These are phyloP conservation scores for Sclerodermus sp. DNA, from an alignment of 2,888 invertebrate genomes.

Conservation along the genomic window DNA sequence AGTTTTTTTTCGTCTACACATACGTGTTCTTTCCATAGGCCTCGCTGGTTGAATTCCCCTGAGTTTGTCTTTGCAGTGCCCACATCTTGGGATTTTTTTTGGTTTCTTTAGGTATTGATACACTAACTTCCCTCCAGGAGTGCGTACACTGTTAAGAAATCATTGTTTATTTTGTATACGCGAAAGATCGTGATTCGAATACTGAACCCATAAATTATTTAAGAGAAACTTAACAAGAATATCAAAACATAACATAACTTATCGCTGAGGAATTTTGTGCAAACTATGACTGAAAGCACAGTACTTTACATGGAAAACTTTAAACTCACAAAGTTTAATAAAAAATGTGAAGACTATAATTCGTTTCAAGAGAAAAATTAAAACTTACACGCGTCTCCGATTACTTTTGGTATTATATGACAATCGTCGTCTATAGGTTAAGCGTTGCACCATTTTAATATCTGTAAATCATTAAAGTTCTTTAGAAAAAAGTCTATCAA, in stretches of 20 bases:
- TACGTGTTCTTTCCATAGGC: conserved; percentile 87
- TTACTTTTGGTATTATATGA: conserved; percentile 99
- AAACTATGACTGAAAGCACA: not conserved
- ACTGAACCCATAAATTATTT: not conserved
- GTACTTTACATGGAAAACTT: too few species aligned
- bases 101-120: conserved; percentile 98
- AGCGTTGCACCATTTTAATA: conserved; percentile 85
- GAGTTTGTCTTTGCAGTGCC: conserved; percentile 94
- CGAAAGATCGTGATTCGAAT: not conserved
- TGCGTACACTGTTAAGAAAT: conserved; percentile 81
- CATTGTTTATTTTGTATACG: not conserved
- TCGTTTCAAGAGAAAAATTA: not conserved
- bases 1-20: conserved; percentile 94
- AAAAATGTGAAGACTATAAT: not conserved
- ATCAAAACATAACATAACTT: conserved; percentile 44
- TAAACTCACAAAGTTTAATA: not conserved
- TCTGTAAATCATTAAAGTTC: conserved; percentile 39
- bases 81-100: conserved; percentile 96
- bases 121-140: conserved; percentile 96
- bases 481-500: conserved; percentile 13
- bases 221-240: not conserved
- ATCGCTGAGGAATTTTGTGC: not conserved
- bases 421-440: conserved; percentile 95
- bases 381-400: conserved; percentile 91
- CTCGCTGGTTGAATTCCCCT: conserved; percentile 94